phyloP scores from a whole-genome alignment of 2,888 invertebrate species.

The Ophraella communa region DNA sequence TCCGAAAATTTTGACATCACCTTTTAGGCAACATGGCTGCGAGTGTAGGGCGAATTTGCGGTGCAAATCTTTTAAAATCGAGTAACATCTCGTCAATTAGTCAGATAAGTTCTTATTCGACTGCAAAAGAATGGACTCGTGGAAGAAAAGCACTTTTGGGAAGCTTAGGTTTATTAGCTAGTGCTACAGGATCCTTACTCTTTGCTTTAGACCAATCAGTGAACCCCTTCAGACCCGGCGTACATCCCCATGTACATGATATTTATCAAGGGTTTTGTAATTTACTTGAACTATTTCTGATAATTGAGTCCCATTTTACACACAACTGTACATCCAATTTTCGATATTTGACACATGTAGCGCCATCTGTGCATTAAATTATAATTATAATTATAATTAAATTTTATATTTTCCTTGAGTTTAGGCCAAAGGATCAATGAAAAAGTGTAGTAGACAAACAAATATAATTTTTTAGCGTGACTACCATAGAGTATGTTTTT shows the following conservation, averaged over 20 bases:
- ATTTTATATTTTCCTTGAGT: slow-evolving; percentile 81
- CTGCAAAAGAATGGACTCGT: slow-evolving; percentile 77
- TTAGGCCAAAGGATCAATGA: slow-evolving; percentile 65
- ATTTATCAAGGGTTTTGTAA: slow-evolving; percentile 78
- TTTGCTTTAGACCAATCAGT: slow-evolving; percentile 88
- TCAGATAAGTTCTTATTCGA: slow-evolving; percentile 81
- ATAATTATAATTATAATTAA: slow-evolving; percentile 89
- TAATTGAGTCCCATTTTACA: too few species aligned
- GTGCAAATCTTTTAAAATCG: slow-evolving; percentile 81
- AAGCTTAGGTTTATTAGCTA: slow-evolving; percentile 78
- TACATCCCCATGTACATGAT: slow-evolving; percentile 90
- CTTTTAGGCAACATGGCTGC: slow-evolving; percentile 80
- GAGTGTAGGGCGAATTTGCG: slow-evolving; percentile 85
- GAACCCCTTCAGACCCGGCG: slow-evolving; percentile 77
- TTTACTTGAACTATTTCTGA: slow-evolving; percentile 87
- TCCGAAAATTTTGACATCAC: slow-evolving; percentile 15
- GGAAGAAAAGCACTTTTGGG: slow-evolving; percentile 79
- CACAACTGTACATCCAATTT: too few species aligned
- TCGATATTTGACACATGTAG: slow-evolving; percentile 76
- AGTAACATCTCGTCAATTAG: slow-evolving; percentile 70
- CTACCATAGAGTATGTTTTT: slow-evolving; percentile 16
- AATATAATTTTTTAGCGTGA: slow-evolving; percentile 24
- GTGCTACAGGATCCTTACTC: slow-evolving; percentile 82
- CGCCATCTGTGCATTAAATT: slow-evolving; percentile 66
- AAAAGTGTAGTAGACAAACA: background rate